Conservation (phyloP, 2,113 vertebrate species). For the Lonchura striata region DNA sequence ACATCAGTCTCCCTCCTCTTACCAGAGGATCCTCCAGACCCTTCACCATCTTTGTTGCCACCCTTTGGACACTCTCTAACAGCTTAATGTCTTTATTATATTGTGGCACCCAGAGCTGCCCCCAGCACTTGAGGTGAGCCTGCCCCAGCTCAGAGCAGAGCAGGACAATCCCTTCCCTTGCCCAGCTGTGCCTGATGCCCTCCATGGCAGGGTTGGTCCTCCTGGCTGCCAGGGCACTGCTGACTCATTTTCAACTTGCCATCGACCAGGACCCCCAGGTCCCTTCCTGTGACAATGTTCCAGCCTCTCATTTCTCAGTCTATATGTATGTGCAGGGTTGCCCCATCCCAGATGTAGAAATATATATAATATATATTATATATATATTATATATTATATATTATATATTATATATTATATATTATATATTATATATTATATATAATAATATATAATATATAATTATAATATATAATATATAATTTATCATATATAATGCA, state of each 20-base stretch:
- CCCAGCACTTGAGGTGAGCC: accelerated
- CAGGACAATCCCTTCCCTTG: not conserved
- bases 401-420: too few relatives aligned
- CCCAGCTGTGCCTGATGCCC: accelerated
- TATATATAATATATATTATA: not conserved
- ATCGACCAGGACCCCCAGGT: accelerated
- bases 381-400: too few relatives aligned
- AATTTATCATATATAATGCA: not conserved
- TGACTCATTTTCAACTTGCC: not conserved
- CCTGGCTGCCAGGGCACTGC: not conserved
- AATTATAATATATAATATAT: not conserved
- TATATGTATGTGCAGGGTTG: not conserved
- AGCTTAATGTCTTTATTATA: accelerated
- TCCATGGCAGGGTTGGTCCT: accelerated
- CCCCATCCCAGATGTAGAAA: not conserved
- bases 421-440: not conserved
- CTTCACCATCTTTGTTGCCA: not conserved
- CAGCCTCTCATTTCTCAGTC: not conserved
- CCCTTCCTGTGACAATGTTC: not conserved
- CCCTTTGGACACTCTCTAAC: not conserved
- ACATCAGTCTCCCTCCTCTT: too few relatives aligned
- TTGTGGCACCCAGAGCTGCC: not conserved
- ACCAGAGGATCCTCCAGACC: not conserved
- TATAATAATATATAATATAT: not conserved
- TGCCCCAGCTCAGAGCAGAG: accelerated